A percentile compares a stretch with the other conserved stretches of the same genome.
phyloP scores from a whole-genome alignment of 2,888 invertebrate species.

The Heliconius sara region DNA sequence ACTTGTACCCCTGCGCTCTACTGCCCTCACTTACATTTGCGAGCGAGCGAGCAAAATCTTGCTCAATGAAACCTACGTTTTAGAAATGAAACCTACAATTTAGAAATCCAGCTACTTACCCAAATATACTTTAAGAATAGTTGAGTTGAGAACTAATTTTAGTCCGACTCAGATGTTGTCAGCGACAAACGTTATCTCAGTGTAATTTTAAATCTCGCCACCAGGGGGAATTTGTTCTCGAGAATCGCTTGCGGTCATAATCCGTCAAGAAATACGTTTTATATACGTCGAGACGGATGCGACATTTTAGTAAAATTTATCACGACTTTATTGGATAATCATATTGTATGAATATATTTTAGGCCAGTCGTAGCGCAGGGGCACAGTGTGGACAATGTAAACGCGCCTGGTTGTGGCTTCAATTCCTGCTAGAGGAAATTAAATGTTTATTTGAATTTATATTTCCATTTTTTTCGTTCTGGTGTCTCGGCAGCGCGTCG shows the following conservation, averaged over 20 bases:
- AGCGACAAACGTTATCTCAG: slow-evolving; percentile 37
- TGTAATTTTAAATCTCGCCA: slow-evolving; percentile 47
- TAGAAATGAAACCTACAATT: background rate
- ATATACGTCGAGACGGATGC: slow-evolving; percentile 26
- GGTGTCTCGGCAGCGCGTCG: no score
- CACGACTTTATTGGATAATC: background rate
- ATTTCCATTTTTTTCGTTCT: no score
- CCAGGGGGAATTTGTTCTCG: slow-evolving; percentile 46
- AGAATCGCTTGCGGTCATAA: slow-evolving; percentile 45
- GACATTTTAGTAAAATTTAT: background rate
- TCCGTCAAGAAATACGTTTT: slow-evolving; percentile 39
- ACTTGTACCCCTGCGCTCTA: no score
- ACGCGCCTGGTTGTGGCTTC: no score
- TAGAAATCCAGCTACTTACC: slow-evolving; percentile 9
- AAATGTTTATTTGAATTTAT: no score
- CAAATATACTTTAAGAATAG: slow-evolving; percentile 19
- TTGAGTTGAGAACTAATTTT: slow-evolving; percentile 37
- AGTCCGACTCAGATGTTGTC: slow-evolving; percentile 36
- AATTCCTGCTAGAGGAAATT: no score
- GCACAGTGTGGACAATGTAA: no score
- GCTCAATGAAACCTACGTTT: background rate
- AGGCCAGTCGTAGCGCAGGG: no score
- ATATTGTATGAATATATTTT: background rate
- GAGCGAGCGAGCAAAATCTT: background rate
- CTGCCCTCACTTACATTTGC: no score